These are phyloP conservation scores for Apostichopus parvimensis DNA, from an alignment of 35 echinoderm and acorn worm species.

Conservation along the genomic window DNA sequence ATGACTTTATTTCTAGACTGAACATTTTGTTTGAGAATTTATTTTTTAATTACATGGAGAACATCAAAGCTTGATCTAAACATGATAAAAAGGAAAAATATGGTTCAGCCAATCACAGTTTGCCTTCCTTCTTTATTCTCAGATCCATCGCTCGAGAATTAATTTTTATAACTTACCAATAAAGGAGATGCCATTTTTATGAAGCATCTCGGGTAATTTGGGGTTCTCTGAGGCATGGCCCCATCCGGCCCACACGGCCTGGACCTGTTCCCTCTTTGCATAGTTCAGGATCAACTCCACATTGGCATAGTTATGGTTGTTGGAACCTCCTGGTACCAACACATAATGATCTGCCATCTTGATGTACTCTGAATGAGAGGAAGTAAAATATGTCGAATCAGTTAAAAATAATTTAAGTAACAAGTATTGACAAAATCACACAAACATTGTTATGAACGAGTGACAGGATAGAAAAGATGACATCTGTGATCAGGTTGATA, in stretches of 20 bases:
- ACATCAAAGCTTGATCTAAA: too few relatives aligned
- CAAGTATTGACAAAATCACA: too few relatives aligned
- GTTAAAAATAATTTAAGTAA: not conserved
- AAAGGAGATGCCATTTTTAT: conserved; percentile 85
- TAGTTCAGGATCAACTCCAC: conserved; percentile 92
- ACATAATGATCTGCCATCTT: conserved; percentile 96
- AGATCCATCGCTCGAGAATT: not conserved
- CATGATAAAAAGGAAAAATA: too few relatives aligned
- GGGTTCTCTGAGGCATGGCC: conserved; percentile 98
- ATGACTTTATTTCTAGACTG: too few relatives aligned
- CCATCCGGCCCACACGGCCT: conserved; percentile 99
- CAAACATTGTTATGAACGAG: too few relatives aligned
- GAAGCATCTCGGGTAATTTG: conserved; percentile 92
- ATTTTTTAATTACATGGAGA: too few relatives aligned
- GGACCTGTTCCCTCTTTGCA: conserved; percentile 85
- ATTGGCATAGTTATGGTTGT: conserved; percentile 99
- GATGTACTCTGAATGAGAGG: conserved; percentile 82
- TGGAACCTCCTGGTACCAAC: conserved; percentile 84
- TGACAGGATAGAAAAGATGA: too few relatives aligned
- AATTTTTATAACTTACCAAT: conserved; percentile 70
- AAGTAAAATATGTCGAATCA: not conserved
- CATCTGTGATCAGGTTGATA: too few relatives aligned
- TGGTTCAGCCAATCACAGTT: too few relatives aligned
- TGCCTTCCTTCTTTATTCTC: too few relatives aligned
- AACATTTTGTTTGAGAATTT: too few relatives aligned